Evolutionary conservation across 2,888 invertebrate species (phyloP).

Genomic region (Cryptus viduatorius): DNA sequence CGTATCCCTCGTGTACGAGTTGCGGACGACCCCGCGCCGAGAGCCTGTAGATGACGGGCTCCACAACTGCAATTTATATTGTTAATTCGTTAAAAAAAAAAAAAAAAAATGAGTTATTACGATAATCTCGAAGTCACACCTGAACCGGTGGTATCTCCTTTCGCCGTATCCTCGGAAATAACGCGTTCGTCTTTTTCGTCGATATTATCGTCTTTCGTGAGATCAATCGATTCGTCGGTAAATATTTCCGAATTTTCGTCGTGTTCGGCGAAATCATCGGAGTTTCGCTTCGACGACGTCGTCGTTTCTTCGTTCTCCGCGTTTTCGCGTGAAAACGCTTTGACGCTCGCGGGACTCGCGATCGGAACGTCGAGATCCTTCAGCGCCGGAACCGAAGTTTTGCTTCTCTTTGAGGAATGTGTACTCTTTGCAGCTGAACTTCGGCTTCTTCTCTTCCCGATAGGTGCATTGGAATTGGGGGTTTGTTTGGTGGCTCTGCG

Average conservation of each 20-base stretch:
- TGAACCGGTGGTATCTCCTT: constrained; percentile 30
- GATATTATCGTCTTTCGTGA: constrained; percentile 54
- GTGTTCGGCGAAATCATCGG: constrained; percentile 43
- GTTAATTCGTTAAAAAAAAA: too few species aligned
- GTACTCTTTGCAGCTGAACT: constrained; percentile 32
- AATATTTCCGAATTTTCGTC: constrained; percentile 28
- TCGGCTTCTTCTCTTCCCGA: constrained; percentile 49
- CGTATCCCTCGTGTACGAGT: constrained; percentile 78
- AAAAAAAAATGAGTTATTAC: too few species aligned
- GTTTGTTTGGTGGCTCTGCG: constrained; percentile 11
- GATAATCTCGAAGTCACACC: constrained; percentile 18
- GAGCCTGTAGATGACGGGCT: constrained; percentile 78
- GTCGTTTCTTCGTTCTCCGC: constrained; percentile 42
- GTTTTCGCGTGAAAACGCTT: constrained; percentile 31
- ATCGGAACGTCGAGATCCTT: constrained; percentile 45
- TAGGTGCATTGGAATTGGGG: constrained; percentile 19
- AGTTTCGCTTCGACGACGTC: constrained; percentile 32
- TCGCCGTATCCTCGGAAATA: constrained; percentile 15
- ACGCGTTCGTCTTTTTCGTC: constrained; percentile 34
- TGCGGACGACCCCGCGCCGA: constrained; percentile 79
- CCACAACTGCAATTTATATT: constrained; percentile 67
- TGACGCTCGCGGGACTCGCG: neutral
- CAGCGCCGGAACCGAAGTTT: constrained; percentile 32
- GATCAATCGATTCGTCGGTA: constrained; percentile 51
- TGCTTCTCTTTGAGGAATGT: constrained; percentile 36